Conservation (phyloP, 2,888 invertebrate species). For the Punctoribates punctum region DNA sequence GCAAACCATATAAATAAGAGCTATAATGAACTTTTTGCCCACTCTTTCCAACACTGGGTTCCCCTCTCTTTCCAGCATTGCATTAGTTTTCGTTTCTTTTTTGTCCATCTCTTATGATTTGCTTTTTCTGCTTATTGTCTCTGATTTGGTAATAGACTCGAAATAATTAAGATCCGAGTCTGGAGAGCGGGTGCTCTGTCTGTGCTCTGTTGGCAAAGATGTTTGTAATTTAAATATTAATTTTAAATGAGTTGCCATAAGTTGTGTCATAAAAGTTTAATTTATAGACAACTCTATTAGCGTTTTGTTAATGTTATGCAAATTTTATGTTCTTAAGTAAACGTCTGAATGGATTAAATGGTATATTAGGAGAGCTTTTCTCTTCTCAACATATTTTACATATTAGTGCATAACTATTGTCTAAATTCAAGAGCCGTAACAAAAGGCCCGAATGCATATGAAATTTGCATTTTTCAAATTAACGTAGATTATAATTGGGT, state of each 20-base stretch:
- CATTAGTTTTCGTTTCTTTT: background rate
- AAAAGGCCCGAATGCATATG: background rate
- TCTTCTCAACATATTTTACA: constrained; percentile 30
- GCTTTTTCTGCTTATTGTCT: constrained; percentile 18
- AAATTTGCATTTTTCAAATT: constrained; percentile 19
- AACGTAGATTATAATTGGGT: constrained; percentile 32
- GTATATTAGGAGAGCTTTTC: constrained; percentile 14
- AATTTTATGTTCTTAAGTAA: constrained; percentile 35
- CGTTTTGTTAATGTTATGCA: constrained; percentile 34
- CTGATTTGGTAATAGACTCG: constrained; percentile 6
- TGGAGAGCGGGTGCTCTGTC: background rate
- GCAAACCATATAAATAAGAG: constrained; percentile 33
- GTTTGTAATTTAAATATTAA: constrained; percentile 36
- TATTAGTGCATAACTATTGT: constrained; percentile 37
- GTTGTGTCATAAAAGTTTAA: constrained; percentile 37
- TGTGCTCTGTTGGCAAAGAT: background rate
- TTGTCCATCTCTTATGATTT: constrained; percentile 18
- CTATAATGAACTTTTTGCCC: constrained; percentile 36
- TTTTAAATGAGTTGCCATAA: constrained; percentile 36
- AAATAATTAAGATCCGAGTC: constrained; percentile 16
- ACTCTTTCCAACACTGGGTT: background rate
- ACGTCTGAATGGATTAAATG: constrained; percentile 23
- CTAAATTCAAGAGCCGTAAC: background rate
- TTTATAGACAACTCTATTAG: constrained; percentile 35
- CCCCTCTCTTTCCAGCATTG: background rate